Conservation (phyloP, 2,888 invertebrate genomes). For the Chironomus tentans region DNA sequence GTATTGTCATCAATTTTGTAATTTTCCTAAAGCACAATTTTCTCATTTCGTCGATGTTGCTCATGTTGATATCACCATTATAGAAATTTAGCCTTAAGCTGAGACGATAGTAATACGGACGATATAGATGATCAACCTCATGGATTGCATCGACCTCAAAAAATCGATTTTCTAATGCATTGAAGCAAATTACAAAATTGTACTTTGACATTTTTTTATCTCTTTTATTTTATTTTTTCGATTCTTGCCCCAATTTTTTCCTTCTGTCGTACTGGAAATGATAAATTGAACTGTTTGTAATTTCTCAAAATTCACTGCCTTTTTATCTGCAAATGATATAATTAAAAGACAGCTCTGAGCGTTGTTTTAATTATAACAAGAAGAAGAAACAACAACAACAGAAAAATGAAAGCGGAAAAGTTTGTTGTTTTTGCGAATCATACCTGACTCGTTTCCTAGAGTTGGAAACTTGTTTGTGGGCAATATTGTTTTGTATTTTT, state of each 20-base stretch:
- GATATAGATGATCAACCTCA: neutral
- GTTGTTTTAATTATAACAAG: neutral
- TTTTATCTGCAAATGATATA: neutral
- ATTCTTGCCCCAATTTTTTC: neutral
- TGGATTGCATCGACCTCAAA: neutral
- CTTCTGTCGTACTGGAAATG: neutral
- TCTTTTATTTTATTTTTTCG: neutral
- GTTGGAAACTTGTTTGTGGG: too few relatives aligned
- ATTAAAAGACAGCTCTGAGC: neutral
- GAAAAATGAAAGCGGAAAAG: neutral
- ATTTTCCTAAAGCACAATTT: conserved; percentile 15
- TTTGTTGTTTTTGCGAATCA: neutral
- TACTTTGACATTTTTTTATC: neutral
- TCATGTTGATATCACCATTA: neutral
- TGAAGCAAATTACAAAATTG: neutral
- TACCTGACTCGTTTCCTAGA: neutral
- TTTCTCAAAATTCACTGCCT: neutral
- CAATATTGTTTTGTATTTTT: too few relatives aligned
- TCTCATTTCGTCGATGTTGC: neutral
- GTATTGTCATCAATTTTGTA: conserved; percentile 9
- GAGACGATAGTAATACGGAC: neutral
- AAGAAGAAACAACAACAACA: too few relatives aligned
- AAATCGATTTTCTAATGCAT: conserved; percentile 2
- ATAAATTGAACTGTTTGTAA: neutral
- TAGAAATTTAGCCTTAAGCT: conserved; percentile 6